These are phyloP conservation scores for Dioctria linearis DNA, from an alignment of 2,888 invertebrate genomes.

Conservation along the genomic window DNA sequence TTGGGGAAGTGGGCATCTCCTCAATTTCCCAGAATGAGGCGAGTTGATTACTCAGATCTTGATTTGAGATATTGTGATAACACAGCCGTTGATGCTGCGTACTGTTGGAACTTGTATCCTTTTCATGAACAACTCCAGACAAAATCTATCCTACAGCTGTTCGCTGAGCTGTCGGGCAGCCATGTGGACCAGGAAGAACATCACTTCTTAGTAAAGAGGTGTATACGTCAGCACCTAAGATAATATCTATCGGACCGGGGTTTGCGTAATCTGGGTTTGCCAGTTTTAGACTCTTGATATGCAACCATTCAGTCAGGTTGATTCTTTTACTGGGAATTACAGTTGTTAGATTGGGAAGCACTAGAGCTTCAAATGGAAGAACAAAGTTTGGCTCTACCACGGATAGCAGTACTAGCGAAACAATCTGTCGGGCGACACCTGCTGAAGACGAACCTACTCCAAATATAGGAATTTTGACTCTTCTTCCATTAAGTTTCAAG, in stretches of 20 bases:
- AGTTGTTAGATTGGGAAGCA: background rate
- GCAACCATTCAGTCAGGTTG: background rate
- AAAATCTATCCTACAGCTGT: background rate
- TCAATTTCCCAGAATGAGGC: background rate
- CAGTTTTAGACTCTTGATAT: too few relatives aligned
- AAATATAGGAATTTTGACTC: too few relatives aligned
- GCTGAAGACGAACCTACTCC: too few relatives aligned
- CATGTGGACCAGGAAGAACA: background rate
- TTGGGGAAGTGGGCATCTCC: background rate
- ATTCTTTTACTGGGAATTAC: background rate
- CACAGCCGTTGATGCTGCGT: background rate
- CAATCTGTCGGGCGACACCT: too few relatives aligned
- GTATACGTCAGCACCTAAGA: slow-evolving; percentile 4
- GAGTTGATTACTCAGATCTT: background rate
- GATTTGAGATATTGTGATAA: background rate
- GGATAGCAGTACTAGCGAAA: background rate
- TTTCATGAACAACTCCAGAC: background rate
- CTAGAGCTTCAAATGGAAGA: background rate
- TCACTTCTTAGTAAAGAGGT: background rate
- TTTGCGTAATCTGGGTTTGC: too few relatives aligned
- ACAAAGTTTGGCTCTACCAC: background rate
- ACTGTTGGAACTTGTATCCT: background rate
- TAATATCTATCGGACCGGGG: background rate
- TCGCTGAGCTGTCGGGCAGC: background rate
- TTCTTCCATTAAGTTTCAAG: too few relatives aligned